Evolutionary conservation across 1,140 invertebrate genomes (phyloP), one percentile per base, ranked within the genome.

Genomic region (Drosophila repletoides): DNA sequence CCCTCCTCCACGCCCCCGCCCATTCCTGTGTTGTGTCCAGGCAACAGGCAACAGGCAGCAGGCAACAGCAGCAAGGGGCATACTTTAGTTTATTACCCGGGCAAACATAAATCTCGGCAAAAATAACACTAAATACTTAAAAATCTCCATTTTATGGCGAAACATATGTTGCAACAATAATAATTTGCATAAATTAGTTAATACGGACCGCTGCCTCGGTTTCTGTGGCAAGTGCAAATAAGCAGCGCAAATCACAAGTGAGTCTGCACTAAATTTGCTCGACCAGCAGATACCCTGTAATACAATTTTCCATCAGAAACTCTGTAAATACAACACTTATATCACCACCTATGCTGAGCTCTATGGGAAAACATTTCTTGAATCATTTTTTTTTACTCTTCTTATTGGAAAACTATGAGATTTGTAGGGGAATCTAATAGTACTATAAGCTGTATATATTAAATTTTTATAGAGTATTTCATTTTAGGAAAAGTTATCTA

Each of bases 181-280:
- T 86, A 86, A 86, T 86, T 86, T 86, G 80, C 80, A 86, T 86
- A 86, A 86, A 86, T 86, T 86, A 86, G 80, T 86, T 72, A 49
- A 74, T 66, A 58, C 74, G 65, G 51, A 49, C 48, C 66, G 36
- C 22, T 12, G 17, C n/a, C 45, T 77, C 69, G 74, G 70, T 64
- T 64, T 31, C 61, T 75, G 66, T 58, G 40, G 74, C 80, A 68
- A 73, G 48, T 59, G 72, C 61, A 80, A 81, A 80, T 76, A 81
- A 69, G 46, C 66, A 65, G 56, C 19, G 64, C 73, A 79, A 80
- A 71, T 80, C 66, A 66, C 72, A 58, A 46, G 63, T 33, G 38
- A n/a, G n/a, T n/a, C n/a, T n/a, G n/a, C n/a, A n/a, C n/a, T n/a
- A n/a, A n/a, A n/a, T n/a, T n/a, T n/a, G n/a, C n/a, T n/a, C n/a